A percentile compares a stretch with the other conserved stretches of the same genome.
Evolutionary conservation across 2,888 invertebrate species (phyloP).

Genomic region (Philopedon plagiatum): DNA sequence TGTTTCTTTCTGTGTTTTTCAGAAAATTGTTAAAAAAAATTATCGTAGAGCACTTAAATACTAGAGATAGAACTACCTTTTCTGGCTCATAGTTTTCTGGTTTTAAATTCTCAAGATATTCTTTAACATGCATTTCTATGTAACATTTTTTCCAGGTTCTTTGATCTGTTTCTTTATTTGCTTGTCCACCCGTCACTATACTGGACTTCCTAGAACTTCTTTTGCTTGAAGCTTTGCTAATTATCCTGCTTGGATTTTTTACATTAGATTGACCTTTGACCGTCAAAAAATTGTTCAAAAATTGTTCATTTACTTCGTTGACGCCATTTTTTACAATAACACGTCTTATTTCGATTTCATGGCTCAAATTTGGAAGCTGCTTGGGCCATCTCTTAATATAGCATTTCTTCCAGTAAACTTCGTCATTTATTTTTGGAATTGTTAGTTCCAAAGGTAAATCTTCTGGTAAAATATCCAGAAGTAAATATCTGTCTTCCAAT

Average conservation of each 20-base stretch:
- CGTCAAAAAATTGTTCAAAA: background rate
- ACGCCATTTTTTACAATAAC: constrained; percentile 12
- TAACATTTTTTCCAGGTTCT: constrained; percentile 62
- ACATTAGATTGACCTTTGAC: background rate
- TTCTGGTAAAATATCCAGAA: constrained; percentile 61
- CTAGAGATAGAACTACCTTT: no score
- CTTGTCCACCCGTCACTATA: background rate
- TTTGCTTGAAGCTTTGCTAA: constrained; percentile 5
- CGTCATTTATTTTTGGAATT: constrained; percentile 60
- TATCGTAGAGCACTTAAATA: no score
- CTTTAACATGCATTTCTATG: constrained; percentile 63
- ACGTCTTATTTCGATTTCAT: constrained; percentile 17
- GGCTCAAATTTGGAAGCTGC: constrained; percentile 49
- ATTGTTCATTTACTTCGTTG: background rate
- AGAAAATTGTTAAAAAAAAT: no score
- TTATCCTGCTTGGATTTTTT: background rate
- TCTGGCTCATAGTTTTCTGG: constrained; percentile 64
- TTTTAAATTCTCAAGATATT: constrained; percentile 62
- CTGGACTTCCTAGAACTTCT: constrained; percentile 21
- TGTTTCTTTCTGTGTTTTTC: no score
- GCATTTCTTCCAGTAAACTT: constrained; percentile 64
- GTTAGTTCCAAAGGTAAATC: constrained; percentile 60
- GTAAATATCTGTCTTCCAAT: constrained; percentile 57
- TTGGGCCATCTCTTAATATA: constrained; percentile 62
- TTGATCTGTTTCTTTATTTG: constrained; percentile 1